phyloP scores from a whole-genome alignment of 1,140 invertebrate genomes.

The Caenorhabditis briggsae region DNA sequence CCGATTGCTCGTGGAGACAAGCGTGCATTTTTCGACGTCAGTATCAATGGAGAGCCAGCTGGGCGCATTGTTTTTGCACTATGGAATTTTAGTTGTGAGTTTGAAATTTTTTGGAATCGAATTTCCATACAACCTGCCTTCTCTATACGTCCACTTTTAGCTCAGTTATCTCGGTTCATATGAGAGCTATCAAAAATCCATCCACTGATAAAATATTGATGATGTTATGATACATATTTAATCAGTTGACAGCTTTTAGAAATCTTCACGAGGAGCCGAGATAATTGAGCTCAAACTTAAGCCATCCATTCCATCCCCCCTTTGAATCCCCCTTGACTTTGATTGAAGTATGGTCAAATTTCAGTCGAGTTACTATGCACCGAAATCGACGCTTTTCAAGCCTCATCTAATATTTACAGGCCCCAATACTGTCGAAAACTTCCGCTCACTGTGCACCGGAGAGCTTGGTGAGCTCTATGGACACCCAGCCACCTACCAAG shows the following conservation, averaged over 20 bases:
- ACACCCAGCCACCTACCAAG: conserved; percentile 79
- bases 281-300: conserved; percentile 76
- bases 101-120: background rate
- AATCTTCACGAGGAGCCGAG: conserved; percentile 68
- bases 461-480: conserved; percentile 80
- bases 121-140: background rate
- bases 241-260: too few species aligned
- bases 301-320: too few species aligned
- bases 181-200: too few species aligned
- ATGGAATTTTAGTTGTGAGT: background rate
- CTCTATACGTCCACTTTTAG: background rate
- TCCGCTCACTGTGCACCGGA: conserved; percentile 80
- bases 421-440: conserved; percentile 81
- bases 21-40: conserved; percentile 86
- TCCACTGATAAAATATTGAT: too few species aligned
- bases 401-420: too few species aligned
- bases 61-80: conserved; percentile 89
- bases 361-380: too few species aligned
- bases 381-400: too few species aligned
- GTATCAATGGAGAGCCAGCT: conserved; percentile 84
- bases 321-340: too few species aligned
- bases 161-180: too few species aligned
- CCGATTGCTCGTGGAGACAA: too few species aligned
- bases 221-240: too few species aligned
- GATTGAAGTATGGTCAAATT: too few species aligned